These are phyloP conservation scores for Apogon hyalosoma DNA, from an alignment of 2,797 vertebrate genomes.

Conservation along the genomic window DNA sequence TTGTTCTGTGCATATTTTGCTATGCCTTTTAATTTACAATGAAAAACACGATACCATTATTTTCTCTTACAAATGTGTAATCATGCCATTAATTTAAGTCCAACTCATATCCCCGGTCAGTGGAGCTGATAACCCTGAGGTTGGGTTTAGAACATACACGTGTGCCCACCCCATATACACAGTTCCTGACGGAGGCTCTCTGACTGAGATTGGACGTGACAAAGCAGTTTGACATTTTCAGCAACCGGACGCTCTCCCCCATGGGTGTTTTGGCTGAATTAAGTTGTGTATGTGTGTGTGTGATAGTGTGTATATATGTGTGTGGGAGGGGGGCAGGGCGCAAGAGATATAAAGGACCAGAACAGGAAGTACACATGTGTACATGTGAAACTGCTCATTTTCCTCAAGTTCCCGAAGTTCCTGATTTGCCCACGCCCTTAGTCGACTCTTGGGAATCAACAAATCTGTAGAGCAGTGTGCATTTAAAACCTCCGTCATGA, in stretches of 20 bases:
- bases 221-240: slow-evolving; percentile 88
- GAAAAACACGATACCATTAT: background rate
- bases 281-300: slow-evolving; percentile 42
- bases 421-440: slow-evolving; percentile 50
- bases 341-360: slow-evolving; percentile 45
- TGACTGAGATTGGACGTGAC: slow-evolving; percentile 82
- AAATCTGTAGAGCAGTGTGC: slow-evolving; percentile 31
- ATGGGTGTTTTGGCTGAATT: slow-evolving; percentile 75
- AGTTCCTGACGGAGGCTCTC: slow-evolving; percentile 51
- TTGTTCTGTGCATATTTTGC: background rate
- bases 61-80: slow-evolving; percentile 10
- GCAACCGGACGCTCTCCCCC: slow-evolving; percentile 78
- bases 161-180: slow-evolving; percentile 46
- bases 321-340: slow-evolving; percentile 24
- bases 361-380: slow-evolving; percentile 65
- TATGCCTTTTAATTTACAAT: background rate
- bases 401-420: slow-evolving; percentile 60
- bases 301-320: slow-evolving; percentile 13
- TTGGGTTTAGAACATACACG: slow-evolving; percentile 35
- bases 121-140: slow-evolving; percentile 29
- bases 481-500: slow-evolving; percentile 45
- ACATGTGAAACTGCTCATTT: slow-evolving; percentile 56
- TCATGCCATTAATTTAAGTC: slow-evolving; percentile 14
- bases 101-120: slow-evolving; percentile 10
- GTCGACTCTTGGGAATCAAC: slow-evolving; percentile 56